Evolutionary conservation across 1,140 invertebrate genomes (phyloP).

Genomic region (Tenebrio molitor): DNA sequence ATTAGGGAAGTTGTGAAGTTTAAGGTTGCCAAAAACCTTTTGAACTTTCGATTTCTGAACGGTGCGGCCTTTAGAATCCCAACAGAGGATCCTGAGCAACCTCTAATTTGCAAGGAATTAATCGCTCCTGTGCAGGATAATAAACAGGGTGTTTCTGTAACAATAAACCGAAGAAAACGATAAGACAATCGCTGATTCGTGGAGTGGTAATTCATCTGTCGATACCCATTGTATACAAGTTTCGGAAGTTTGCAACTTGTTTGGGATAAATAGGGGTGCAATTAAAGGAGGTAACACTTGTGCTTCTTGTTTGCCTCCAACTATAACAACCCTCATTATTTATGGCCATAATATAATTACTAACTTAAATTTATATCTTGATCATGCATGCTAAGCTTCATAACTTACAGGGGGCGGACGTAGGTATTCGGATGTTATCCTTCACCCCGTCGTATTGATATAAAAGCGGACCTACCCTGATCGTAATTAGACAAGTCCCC

Average conservation of each 20-base stretch:
- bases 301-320: constrained; percentile 50
- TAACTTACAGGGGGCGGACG: constrained; percentile 9
- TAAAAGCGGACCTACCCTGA: neutral
- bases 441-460: neutral
- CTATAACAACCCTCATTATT: constrained; percentile 59
- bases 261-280: constrained; percentile 55
- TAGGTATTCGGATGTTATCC: constrained; percentile 4
- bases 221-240: constrained; percentile 40
- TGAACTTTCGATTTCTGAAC: constrained; percentile 1
- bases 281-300: constrained; percentile 60
- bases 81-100: neutral
- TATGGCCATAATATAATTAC: constrained; percentile 58
- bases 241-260: constrained; percentile 49
- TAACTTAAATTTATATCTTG: constrained; percentile 59
- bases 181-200: constrained; percentile 13
- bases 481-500: neutral
- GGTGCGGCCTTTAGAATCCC: neutral
- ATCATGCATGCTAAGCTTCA: constrained; percentile 52
- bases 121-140: constrained; percentile 4
- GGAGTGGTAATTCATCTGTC: constrained; percentile 24
- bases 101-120: constrained; percentile 17
- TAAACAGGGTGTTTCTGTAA: constrained; percentile 32
- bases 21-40: neutral
- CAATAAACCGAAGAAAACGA: constrained; percentile 33
- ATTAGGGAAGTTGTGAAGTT: constrained; percentile 8